phyloP scores from a whole-genome alignment of 2,888 invertebrate species.

The Lepidochrysops patricia region DNA sequence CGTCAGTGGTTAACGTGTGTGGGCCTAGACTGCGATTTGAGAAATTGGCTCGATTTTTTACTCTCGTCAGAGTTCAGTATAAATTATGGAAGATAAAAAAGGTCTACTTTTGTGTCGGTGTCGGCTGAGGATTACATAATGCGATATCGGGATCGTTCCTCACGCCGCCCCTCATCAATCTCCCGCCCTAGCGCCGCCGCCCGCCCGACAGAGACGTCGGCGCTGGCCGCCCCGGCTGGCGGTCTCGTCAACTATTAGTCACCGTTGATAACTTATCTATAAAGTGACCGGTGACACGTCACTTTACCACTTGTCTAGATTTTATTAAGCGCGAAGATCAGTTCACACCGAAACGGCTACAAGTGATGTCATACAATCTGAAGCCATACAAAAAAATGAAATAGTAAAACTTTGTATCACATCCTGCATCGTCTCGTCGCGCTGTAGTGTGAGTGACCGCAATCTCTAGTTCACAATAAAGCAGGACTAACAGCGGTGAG shows the following conservation, averaged over 20 bases:
- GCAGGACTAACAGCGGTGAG: neutral
- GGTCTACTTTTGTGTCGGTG: constrained; percentile 1
- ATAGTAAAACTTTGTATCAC: no score
- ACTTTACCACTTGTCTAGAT: neutral
- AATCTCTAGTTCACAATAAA: neutral
- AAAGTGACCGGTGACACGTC: neutral
- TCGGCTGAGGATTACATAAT: neutral
- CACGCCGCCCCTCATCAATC: constrained; percentile 8
- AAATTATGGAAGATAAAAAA: constrained; percentile 9
- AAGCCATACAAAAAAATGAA: no score
- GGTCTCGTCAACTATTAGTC: neutral
- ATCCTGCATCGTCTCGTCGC: no score
- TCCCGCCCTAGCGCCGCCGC: neutral
- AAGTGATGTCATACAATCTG: no score
- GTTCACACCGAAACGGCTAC: no score
- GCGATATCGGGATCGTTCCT: constrained; percentile 7
- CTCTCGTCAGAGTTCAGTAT: neutral
- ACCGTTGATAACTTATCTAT: neutral
- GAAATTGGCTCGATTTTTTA: neutral
- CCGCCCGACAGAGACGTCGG: neutral
- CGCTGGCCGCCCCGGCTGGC: neutral
- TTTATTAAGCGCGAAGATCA: neutral
- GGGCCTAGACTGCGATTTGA: neutral
- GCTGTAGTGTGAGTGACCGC: no score
- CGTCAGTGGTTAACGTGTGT: neutral